A percentile compares a stretch with the other conserved stretches of the same genome.
These are phyloP conservation scores for Masticophis lateralis DNA, from an alignment of 2,797 vertebrate genomes.

Conservation along the genomic window DNA sequence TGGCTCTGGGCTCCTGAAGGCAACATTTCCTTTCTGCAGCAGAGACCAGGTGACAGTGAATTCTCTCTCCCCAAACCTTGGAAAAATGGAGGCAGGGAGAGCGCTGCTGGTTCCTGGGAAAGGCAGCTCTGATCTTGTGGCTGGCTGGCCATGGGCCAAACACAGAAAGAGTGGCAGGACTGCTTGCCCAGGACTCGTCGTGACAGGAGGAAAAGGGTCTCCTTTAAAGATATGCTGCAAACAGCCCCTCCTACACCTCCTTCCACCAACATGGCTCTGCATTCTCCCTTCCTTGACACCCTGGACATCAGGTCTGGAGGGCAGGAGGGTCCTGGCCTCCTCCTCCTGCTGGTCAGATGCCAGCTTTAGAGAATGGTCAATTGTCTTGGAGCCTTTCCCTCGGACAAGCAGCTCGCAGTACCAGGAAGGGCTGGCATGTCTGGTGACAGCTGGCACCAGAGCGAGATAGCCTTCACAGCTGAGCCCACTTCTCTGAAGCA, in stretches of 20 bases:
- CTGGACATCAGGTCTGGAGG: not conserved
- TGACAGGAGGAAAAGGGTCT: not conserved
- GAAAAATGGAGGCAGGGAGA: not conserved
- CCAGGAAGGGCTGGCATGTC: not conserved
- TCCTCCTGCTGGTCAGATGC: not conserved
- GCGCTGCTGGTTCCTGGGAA: not conserved
- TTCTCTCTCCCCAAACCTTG: not conserved
- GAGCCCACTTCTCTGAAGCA: not conserved
- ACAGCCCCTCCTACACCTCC: not conserved
- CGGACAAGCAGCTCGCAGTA: not conserved
- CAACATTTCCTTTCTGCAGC: not conserved
- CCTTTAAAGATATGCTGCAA: not conserved
- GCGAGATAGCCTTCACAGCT: not conserved
- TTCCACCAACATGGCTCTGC: not conserved
- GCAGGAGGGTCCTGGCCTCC: not conserved
- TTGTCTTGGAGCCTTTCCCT: conserved; percentile 3
- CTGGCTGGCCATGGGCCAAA: not conserved
- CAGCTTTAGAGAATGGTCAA: conserved; percentile 13
- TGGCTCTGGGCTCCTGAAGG: not conserved
- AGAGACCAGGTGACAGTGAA: not conserved
- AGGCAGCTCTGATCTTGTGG: not conserved
- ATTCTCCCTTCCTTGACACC: not conserved
- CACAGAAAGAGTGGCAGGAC: not conserved
- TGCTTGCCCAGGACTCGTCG: not conserved
- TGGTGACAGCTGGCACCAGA: conserved; percentile 3